A percentile compares a stretch with the other conserved stretches of the same genome.
Conservation (phyloP, 2,113 vertebrate species). For the Girardinichthys multiradiatus region DNA sequence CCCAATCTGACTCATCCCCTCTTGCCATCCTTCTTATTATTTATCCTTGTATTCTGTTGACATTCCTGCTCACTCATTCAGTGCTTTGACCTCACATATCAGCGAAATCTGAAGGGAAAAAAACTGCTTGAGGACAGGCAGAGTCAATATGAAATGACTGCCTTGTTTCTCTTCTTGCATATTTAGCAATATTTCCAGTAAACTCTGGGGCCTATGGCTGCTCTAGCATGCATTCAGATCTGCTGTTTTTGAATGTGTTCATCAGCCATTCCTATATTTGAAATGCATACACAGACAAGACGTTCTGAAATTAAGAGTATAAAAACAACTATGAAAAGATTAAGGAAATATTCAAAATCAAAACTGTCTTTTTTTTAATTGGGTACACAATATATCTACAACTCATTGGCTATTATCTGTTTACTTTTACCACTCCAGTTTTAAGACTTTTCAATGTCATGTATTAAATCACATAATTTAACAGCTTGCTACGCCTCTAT, state of each 20-base stretch:
- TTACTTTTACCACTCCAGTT: neutral
- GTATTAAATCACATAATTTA: neutral
- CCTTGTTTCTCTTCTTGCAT: neutral
- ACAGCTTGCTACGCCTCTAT: neutral
- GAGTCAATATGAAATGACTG: neutral
- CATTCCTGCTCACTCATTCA: neutral
- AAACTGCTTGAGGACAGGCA: neutral
- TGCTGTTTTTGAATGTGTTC: neutral
- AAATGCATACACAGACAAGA: too few relatives aligned
- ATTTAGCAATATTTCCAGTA: neutral
- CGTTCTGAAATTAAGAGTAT: too few relatives aligned
- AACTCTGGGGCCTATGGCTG: neutral
- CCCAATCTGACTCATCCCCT: conserved; percentile 12
- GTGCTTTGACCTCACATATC: neutral
- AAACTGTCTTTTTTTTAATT: too few relatives aligned
- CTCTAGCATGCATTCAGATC: neutral
- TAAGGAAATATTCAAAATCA: neutral
- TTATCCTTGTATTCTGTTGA: neutral
- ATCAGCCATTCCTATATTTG: neutral
- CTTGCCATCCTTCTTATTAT: conserved; percentile 3
- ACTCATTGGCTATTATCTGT: neutral
- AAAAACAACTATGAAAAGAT: neutral
- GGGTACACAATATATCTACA: neutral
- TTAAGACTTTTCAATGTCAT: neutral
- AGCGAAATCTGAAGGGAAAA: neutral